Evolutionary conservation across 1,140 invertebrate genomes (phyloP).

Genomic region (Homalodisca vitripennis): DNA sequence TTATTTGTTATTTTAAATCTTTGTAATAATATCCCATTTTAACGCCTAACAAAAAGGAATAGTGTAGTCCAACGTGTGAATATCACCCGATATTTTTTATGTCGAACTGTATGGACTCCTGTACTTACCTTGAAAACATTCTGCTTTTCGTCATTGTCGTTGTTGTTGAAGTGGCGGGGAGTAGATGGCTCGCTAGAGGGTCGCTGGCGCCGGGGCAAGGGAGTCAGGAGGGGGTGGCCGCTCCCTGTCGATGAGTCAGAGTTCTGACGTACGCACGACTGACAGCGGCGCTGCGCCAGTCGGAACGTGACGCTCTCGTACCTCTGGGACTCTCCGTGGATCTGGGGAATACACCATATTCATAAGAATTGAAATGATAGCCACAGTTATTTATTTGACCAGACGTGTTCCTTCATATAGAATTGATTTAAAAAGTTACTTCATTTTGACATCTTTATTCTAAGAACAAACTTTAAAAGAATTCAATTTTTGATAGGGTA

Average conservation of each 20-base stretch:
- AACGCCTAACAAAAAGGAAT: too few species aligned
- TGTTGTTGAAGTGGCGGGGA: conserved; percentile 37
- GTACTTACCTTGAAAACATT: conserved; percentile 26
- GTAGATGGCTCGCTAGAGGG: conserved; percentile 39
- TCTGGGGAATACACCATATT: too few species aligned
- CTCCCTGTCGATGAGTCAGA: conserved; percentile 43
- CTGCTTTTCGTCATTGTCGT: conserved; percentile 28
- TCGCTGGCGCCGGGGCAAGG: conserved; percentile 31
- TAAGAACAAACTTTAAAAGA: too few species aligned
- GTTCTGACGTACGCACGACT: conserved; percentile 44
- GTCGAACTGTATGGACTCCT: too few species aligned
- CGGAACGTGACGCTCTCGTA: conserved; percentile 43
- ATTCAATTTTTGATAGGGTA: too few species aligned
- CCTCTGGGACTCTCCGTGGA: conserved; percentile 34
- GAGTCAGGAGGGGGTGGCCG: conserved; percentile 40
- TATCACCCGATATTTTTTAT: too few species aligned
- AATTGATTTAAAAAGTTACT: too few species aligned
- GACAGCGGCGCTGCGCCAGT: conserved; percentile 41
- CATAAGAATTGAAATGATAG: conserved; percentile 5
- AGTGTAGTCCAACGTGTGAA: too few species aligned
- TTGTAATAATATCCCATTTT: too few species aligned
- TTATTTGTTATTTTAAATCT: too few species aligned
- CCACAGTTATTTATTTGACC: neutral
- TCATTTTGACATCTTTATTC: too few species aligned
- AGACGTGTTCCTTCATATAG: neutral